These are phyloP conservation scores for Agrotis clavis DNA, from an alignment of 2,888 invertebrate species.

Conservation along the genomic window DNA sequence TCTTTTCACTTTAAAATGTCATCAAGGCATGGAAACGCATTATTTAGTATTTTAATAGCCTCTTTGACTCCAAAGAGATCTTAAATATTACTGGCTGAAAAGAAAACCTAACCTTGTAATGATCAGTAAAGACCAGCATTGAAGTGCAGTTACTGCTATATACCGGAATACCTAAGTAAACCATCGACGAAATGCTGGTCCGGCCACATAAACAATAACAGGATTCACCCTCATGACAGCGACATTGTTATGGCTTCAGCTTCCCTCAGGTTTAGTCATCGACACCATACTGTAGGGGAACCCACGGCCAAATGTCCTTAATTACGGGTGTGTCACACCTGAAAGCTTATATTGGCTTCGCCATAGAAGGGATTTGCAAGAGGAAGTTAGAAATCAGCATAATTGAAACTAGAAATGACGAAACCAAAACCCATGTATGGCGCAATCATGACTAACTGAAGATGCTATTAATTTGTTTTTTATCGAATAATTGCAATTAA, in stretches of 20 bases:
- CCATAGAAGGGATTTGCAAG: constrained; percentile 34
- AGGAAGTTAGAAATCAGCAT: background rate
- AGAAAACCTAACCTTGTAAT: too few species aligned
- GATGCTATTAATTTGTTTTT: background rate
- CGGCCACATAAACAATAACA: constrained; percentile 78
- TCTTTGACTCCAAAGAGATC: too few species aligned
- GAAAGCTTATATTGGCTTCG: constrained; percentile 56
- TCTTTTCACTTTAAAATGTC: too few species aligned
- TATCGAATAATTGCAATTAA: background rate
- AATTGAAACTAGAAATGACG: background rate
- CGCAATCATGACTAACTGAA: too few species aligned
- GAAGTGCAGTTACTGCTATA: constrained; percentile 14
- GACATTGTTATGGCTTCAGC: constrained; percentile 86
- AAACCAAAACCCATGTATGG: background rate
- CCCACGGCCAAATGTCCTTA: constrained; percentile 74
- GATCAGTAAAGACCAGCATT: background rate
- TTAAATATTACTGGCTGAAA: too few species aligned
- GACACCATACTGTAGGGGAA: constrained; percentile 81
- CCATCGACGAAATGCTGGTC: constrained; percentile 56
- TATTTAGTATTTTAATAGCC: too few species aligned
- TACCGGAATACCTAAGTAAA: constrained; percentile 53
- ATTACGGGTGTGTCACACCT: constrained; percentile 71
- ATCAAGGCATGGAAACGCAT: too few species aligned
- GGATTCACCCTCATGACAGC: constrained; percentile 82
- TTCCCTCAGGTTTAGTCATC: constrained; percentile 87